These are phyloP conservation scores for Phorcus lineatus DNA, from an alignment of 2,888 invertebrate genomes.

Conservation along the genomic window DNA sequence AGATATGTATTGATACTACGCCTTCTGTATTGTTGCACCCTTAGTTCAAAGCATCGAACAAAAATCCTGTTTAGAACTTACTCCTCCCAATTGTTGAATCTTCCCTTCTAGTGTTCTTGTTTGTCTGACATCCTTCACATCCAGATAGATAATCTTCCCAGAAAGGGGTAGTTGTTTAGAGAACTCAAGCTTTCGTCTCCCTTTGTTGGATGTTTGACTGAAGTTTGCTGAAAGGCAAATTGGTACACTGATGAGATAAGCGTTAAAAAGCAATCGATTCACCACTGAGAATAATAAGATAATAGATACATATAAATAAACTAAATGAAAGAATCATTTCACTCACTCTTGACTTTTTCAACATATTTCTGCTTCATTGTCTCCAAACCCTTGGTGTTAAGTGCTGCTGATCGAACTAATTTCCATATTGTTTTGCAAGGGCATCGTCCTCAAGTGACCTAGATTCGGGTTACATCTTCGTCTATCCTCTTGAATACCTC, in stretches of 20 bases:
- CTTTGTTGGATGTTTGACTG: constrained; percentile 28
- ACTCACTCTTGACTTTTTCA: background rate
- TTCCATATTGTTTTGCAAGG: too few species aligned
- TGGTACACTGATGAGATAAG: too few species aligned
- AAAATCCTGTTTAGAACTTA: constrained; percentile 47
- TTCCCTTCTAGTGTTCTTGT: constrained; percentile 53
- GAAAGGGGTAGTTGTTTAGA: constrained; percentile 52
- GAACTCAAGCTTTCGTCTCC: constrained; percentile 54
- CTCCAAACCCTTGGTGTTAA: background rate
- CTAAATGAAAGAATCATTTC: background rate
- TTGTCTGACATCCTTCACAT: constrained; percentile 57
- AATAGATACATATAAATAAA: background rate
- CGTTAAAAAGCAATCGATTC: too few species aligned
- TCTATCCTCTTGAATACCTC: too few species aligned
- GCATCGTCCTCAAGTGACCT: too few species aligned
- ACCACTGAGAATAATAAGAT: too few species aligned
- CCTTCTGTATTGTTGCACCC: too few species aligned
- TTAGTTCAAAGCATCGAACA: too few species aligned
- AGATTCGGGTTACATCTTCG: too few species aligned
- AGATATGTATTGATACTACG: too few species aligned
- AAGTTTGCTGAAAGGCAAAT: background rate
- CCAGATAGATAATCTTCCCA: constrained; percentile 61
- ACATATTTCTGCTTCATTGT: constrained; percentile 15
- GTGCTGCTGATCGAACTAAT: too few species aligned
- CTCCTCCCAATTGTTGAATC: constrained; percentile 61